Conservation (phyloP, 2,888 invertebrate species). For the Morpho helenor region DNA sequence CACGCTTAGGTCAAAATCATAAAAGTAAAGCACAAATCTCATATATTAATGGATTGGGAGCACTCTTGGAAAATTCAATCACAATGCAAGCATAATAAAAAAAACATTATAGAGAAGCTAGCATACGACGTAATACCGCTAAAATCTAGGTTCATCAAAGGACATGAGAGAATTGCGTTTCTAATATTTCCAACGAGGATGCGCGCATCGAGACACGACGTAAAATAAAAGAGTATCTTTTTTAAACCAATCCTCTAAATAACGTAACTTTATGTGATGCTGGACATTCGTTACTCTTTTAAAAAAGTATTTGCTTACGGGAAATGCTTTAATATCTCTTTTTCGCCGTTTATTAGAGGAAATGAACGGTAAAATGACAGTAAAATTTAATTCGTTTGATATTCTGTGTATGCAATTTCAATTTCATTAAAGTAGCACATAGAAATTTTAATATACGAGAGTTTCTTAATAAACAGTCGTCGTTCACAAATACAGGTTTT, state of each 20-base stretch:
- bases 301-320: no score
- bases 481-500: no score
- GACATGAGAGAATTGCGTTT: slow-evolving; percentile 31
- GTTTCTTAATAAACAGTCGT: no score
- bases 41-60: slow-evolving; percentile 27
- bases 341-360: neutral
- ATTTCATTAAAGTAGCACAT: no score
- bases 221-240: slow-evolving; percentile 6
- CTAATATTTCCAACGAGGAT: slow-evolving; percentile 27
- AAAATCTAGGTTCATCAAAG: slow-evolving; percentile 34
- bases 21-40: slow-evolving; percentile 9
- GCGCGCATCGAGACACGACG: slow-evolving; percentile 1
- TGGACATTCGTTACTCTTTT: neutral
- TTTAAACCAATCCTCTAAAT: slow-evolving; percentile 10
- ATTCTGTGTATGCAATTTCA: no score
- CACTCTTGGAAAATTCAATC: slow-evolving; percentile 25
- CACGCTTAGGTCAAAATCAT: no score
- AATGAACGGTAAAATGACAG: no score
- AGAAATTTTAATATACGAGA: no score
- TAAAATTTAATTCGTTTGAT: no score
- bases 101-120: slow-evolving; percentile 25
- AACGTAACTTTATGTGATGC: neutral
- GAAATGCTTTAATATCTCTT: neutral
- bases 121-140: slow-evolving; percentile 29
- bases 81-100: slow-evolving; percentile 29